Conservation (phyloP, 2,888 invertebrate species). For the Pyralis farinalis region DNA sequence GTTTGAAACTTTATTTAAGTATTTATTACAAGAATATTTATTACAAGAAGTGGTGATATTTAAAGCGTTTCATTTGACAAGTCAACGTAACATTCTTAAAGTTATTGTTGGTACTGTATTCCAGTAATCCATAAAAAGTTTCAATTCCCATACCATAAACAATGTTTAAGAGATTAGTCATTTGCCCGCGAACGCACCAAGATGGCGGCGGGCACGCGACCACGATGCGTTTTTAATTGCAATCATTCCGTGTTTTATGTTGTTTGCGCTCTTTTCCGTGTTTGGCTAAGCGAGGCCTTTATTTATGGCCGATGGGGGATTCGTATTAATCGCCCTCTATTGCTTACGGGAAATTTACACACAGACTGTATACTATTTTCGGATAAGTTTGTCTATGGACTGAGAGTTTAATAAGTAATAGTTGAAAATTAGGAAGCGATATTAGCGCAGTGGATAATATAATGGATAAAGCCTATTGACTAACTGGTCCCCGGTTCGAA, state of each 20-base stretch:
- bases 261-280: constrained; percentile 72
- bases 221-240: constrained; percentile 79
- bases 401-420: neutral
- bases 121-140: no score
- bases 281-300: constrained; percentile 65
- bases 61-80: no score
- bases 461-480: no score
- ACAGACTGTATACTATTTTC: neutral
- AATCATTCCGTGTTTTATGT: constrained; percentile 80
- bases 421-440: no score
- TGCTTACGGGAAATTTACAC: constrained; percentile 10
- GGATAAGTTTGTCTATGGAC: neutral
- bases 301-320: constrained; percentile 72
- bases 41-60: no score
- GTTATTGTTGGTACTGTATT: no score
- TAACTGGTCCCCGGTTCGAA: no score
- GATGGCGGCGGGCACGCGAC: constrained; percentile 70
- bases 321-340: constrained; percentile 42
- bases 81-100: no score
- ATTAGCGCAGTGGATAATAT: no score
- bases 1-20: no score
- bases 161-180: neutral
- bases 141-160: no score
- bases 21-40: no score
- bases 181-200: constrained; percentile 34